phyloP scores from a whole-genome alignment of 2,797 vertebrate species.

The Silurus lanzhouensis region DNA sequence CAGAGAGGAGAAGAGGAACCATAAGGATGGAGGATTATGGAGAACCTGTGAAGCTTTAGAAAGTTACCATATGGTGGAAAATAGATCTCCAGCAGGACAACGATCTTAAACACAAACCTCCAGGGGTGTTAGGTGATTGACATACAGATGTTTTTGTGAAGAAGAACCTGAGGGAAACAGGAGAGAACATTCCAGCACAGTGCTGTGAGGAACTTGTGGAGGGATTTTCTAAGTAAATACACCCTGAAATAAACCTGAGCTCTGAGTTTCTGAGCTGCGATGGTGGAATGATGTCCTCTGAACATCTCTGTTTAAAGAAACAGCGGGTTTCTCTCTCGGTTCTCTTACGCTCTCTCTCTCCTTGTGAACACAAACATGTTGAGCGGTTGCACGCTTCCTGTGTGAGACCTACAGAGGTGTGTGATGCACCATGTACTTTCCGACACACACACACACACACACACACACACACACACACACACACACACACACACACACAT shows the following conservation, averaged over 20 bases:
- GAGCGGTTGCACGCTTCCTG: conserved; percentile 7
- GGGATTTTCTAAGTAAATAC: neutral
- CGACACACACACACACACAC: conserved; percentile 21
- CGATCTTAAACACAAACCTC: neutral
- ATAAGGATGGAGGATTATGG: neutral
- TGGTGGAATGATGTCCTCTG: neutral
- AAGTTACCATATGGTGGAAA: neutral
- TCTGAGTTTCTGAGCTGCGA: neutral
- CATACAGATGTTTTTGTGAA: neutral
- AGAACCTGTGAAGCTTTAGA: neutral
- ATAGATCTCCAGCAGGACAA: neutral
- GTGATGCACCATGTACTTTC: neutral
- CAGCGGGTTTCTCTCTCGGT: no score
- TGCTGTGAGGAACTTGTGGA: neutral
- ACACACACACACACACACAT: conserved; percentile 19
- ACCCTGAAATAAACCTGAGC: neutral
- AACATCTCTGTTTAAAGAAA: neutral
- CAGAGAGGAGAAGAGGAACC: neutral
- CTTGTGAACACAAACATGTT: neutral
- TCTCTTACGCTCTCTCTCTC: no score
- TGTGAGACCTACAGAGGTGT: conserved; percentile 7
- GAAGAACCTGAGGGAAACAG: neutral
- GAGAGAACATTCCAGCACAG: neutral
- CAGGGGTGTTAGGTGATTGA: no score
- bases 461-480: conserved; percentile 34